phyloP scores from a whole-genome alignment of 2,888 invertebrate genomes.

The Drosophila macrospina region DNA sequence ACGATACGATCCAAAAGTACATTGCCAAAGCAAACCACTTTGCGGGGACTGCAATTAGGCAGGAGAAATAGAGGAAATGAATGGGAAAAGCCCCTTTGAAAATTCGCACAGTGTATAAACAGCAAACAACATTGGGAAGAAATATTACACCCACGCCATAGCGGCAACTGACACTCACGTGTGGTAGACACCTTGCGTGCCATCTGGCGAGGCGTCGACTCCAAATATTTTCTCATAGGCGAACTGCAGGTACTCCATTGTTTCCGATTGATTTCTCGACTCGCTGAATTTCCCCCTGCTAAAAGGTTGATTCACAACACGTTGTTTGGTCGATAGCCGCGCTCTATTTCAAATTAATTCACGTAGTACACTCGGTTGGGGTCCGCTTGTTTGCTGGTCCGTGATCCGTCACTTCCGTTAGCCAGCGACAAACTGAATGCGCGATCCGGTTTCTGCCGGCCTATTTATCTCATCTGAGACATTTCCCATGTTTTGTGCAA shows the following conservation, averaged over 20 bases:
- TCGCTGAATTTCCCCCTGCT: constrained; percentile 17
- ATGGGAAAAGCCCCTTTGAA: constrained; percentile 2
- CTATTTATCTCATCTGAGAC: constrained; percentile 49
- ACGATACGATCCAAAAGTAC: constrained; percentile 82
- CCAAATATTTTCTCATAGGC: constrained; percentile 71
- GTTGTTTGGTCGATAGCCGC: constrained; percentile 28
- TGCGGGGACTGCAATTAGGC: constrained; percentile 68
- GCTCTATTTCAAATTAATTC: constrained; percentile 46
- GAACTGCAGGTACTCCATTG: constrained; percentile 76
- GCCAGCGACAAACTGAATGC: constrained; percentile 59
- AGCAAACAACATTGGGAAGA: constrained; percentile 4
- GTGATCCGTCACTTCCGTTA: constrained; percentile 59
- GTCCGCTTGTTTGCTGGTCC: constrained; percentile 5
- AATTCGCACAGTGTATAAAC: constrained; percentile 25
- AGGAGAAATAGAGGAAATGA: not conserved
- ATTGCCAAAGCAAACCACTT: constrained; percentile 84
- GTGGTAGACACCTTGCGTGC: constrained; percentile 39
- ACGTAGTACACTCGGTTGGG: not conserved
- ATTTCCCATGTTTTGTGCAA: constrained; percentile 49
- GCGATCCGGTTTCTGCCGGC: constrained; percentile 60
- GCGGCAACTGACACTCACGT: constrained; percentile 53
- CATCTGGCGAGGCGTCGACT: constrained; percentile 21
- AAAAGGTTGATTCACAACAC: constrained; percentile 21
- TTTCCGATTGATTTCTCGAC: constrained; percentile 40
- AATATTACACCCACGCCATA: constrained; percentile 13